phyloP scores from a whole-genome alignment of 2,113 vertebrate species.

The Thunnus maccoyii region DNA sequence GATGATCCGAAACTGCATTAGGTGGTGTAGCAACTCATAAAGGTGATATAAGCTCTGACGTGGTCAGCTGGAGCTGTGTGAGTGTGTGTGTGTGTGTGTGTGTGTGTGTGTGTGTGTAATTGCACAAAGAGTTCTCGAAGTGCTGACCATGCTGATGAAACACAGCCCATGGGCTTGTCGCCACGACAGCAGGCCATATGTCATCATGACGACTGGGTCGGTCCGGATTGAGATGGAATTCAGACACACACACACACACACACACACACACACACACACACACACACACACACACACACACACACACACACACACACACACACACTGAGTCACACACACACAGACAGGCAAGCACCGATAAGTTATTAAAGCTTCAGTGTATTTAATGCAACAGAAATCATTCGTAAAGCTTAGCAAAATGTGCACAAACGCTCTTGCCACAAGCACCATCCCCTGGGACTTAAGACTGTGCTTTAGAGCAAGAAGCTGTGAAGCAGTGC shows the following conservation, averaged over 20 bases:
- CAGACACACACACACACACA: slow-evolving; percentile 12
- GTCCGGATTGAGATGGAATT: slow-evolving; percentile 55
- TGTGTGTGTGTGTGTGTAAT: slow-evolving; percentile 19
- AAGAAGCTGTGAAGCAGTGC: slow-evolving; percentile 43
- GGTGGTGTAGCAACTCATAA: slow-evolving; percentile 60
- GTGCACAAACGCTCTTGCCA: neutral
- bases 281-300: slow-evolving; percentile 4
- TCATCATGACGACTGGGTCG: slow-evolving; percentile 57
- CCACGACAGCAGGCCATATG: slow-evolving; percentile 65
- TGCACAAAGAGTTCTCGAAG: slow-evolving; percentile 52
- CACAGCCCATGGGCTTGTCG: slow-evolving; percentile 47
- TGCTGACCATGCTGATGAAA: slow-evolving; percentile 78
- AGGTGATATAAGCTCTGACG: slow-evolving; percentile 59
- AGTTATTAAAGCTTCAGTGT: slow-evolving; percentile 22
- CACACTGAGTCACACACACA: slow-evolving; percentile 17
- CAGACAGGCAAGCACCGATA: neutral
- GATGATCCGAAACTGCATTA: slow-evolving; percentile 40
- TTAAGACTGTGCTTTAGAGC: slow-evolving; percentile 31
- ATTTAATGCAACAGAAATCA: slow-evolving; percentile 33
- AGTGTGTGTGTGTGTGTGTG: slow-evolving; percentile 19
- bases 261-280: slow-evolving; percentile 14
- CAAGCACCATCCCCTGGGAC: slow-evolving; percentile 11
- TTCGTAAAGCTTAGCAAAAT: slow-evolving; percentile 11
- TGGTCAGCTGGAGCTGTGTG: slow-evolving; percentile 40
- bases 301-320: slow-evolving; percentile 17